Base-by-base conservation (phyloP, 2,113 vertebrate species). In the Podiceps cristatus region DNA sequence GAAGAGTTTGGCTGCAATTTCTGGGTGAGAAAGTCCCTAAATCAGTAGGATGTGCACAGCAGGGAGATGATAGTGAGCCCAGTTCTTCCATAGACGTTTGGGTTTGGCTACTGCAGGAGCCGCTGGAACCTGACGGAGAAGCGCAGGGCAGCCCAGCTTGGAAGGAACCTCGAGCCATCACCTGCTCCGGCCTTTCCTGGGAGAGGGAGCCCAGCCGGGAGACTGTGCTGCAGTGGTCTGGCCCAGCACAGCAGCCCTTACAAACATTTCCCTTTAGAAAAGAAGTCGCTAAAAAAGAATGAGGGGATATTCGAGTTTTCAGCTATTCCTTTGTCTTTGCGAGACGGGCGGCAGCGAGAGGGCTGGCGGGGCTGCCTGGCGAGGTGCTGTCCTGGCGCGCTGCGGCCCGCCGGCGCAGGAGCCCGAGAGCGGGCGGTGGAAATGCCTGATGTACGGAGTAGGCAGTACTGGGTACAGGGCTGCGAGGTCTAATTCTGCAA, bases 161-260 rank as follows among this genome's bases (percentile, higher is more conserved):
- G 69, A 31, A 42, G 29, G 18, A 33, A 53, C 28, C 59, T 29
- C 2, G 6, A 40, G 17, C 37, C 45, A 20, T 20, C 23, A 1
- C 37, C 74, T 5, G 42, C 20, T 35, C 31, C 72, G 50, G 31
- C 58, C 35, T 10, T 16, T 42, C 31, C 64, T 2, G 25, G 33
- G 44, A 8, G 24, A 33, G 29, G 37, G n/a, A 71, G 31, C 56
- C 18, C 3, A 1, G 13, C 1, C 2, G 20, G 33, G 53, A 29
- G n/a, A 1, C 11, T 6, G 2, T 4, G 2, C 29, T 29, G 4
- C 12, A 2, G 5, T 0, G 5, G 17, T 9, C 58, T 24, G 66
- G 16, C 27, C 44, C 81, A 23, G 60, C 42, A 20, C 74, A 25
- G 55, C 67, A 37, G 44, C 45, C n/a, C 35, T 40, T n/a, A 1